Conservation (phyloP, 1,140 invertebrate genomes). For the Hycleus cichorii region DNA sequence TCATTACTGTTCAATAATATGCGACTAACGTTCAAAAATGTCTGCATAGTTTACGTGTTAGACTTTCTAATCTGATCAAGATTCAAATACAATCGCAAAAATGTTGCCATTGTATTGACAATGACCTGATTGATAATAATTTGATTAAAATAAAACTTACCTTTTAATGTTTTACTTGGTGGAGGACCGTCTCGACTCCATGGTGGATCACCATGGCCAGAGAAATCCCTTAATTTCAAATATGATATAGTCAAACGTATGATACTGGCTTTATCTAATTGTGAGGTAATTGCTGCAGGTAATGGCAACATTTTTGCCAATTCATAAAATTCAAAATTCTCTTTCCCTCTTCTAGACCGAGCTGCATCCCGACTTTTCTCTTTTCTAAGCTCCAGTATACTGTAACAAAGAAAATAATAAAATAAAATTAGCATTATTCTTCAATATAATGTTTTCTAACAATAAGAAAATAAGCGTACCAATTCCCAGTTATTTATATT, state of each 20-base stretch:
- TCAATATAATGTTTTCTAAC: too few species aligned
- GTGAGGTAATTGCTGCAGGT: conserved; percentile 92
- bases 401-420: conserved; percentile 51
- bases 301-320: conserved; percentile 95
- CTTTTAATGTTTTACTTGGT: conserved; percentile 76
- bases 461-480: too few species aligned
- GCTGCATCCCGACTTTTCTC: conserved; percentile 96
- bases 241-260: conserved; percentile 97
- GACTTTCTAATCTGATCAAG: conserved; percentile 17
- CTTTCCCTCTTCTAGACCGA: conserved; percentile 86
- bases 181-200: conserved; percentile 76
- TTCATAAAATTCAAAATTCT: conserved; percentile 98
- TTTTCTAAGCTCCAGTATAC: conserved; percentile 92
- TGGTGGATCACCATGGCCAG: conserved; percentile 87
- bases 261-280: conserved; percentile 97
- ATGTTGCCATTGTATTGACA: background rate
- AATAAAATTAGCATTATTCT: too few species aligned
- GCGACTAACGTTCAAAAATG: conserved; percentile 14
- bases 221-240: conserved; percentile 92
- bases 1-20: conserved; percentile 3
- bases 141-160: conserved; percentile 46
- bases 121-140: background rate
- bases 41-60: conserved; percentile 10
- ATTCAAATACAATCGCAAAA: conserved; percentile 10
- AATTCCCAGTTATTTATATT: conserved; percentile 9